Evolutionary conservation across 2,113 vertebrate species (phyloP).

Genomic region (Siniperca knerii): DNA sequence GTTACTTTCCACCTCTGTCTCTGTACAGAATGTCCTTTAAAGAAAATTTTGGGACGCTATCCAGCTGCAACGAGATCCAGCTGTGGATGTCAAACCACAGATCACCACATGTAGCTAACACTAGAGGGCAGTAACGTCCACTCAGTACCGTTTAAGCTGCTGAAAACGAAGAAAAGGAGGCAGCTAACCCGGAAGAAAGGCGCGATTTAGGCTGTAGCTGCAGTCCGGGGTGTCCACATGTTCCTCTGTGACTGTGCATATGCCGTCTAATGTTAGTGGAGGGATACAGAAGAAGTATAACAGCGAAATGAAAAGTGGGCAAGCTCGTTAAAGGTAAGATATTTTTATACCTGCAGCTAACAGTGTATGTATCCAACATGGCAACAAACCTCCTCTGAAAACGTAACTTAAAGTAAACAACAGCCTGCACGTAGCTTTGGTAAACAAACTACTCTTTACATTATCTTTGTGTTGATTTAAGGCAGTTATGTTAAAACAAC

Average conservation of each 20-base stretch:
- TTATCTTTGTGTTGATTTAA: neutral
- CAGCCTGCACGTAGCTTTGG: too few species aligned
- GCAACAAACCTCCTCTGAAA: neutral
- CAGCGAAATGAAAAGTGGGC: slow-evolving; percentile 10
- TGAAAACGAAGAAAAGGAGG: slow-evolving; percentile 4
- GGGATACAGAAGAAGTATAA: neutral
- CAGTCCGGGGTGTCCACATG: slow-evolving; percentile 30
- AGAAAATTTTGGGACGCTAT: neutral
- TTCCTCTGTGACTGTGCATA: neutral
- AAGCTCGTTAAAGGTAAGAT: slow-evolving; percentile 42
- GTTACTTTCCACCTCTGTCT: neutral
- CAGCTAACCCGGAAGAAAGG: neutral
- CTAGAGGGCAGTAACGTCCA: slow-evolving; percentile 6
- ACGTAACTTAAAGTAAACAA: neutral
- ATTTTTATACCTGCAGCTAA: neutral
- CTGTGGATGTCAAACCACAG: neutral
- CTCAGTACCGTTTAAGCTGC: neutral
- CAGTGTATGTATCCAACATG: neutral
- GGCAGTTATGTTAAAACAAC: too few species aligned
- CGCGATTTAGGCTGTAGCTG: neutral
- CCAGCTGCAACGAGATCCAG: slow-evolving; percentile 6
- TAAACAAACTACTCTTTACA: neutral
- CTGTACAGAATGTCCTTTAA: neutral
- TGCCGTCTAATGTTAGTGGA: neutral
- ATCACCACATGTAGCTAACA: neutral